Percentiles rank a stretch among this genome's conserved stretches.
These are phyloP conservation scores for Leptopterna dolabrata DNA, from an alignment of 2,888 invertebrate genomes.

Conservation along the genomic window DNA sequence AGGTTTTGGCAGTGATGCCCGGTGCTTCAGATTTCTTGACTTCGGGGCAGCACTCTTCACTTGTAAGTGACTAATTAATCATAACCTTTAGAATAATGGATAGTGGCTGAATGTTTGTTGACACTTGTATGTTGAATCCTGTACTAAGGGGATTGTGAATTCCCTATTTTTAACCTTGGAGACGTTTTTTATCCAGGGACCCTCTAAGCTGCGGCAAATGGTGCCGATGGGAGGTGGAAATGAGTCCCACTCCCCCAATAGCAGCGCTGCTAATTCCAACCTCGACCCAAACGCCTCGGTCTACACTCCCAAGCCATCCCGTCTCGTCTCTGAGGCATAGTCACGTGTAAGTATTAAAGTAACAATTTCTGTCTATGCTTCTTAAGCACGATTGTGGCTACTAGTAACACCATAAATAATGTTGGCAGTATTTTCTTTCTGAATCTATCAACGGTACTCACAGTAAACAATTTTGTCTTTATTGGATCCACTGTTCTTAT, in stretches of 20 bases:
- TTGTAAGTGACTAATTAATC: constrained; percentile 18
- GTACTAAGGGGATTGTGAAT: too few species aligned
- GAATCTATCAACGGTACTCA: too few species aligned
- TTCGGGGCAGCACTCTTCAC: constrained; percentile 35
- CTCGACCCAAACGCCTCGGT: constrained; percentile 92
- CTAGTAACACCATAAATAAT: too few species aligned
- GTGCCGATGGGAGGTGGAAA: constrained; percentile 62
- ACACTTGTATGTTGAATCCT: too few species aligned
- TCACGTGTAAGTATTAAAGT: constrained; percentile 44
- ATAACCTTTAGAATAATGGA: neutral
- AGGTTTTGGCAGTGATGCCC: constrained; percentile 93
- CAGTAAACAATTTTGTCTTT: too few species aligned
- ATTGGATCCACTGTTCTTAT: too few species aligned
- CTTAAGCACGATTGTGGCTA: too few species aligned
- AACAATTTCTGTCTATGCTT: neutral
- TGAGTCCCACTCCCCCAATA: constrained; percentile 43
- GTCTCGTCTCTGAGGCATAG: constrained; percentile 60
- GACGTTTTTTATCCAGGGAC: neutral
- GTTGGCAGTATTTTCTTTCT: too few species aligned
- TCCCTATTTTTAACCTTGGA: too few species aligned
- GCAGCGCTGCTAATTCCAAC: constrained; percentile 65
- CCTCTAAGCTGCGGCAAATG: constrained; percentile 49
- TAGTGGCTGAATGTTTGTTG: too few species aligned
- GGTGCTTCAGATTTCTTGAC: constrained; percentile 70
- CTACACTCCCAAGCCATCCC: constrained; percentile 81